Percentiles rank a stretch among this genome's conserved stretches.
Evolutionary conservation across 2,113 vertebrate genomes (phyloP).

Genomic region (Malurus elegans): DNA sequence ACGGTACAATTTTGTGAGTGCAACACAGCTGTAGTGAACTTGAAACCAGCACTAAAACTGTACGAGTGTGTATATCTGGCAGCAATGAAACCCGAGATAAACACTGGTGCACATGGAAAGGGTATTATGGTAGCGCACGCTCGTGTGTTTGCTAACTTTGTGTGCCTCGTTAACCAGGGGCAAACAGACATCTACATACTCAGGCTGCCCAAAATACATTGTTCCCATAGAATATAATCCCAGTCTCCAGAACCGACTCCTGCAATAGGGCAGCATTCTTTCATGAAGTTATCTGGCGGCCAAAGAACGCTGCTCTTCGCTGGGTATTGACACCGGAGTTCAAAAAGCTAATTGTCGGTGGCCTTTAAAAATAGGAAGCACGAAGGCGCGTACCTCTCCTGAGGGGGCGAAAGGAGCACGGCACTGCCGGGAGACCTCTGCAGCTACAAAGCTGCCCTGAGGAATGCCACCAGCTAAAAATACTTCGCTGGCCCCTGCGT

Average conservation of each 20-base stretch:
- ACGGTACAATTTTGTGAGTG: background rate
- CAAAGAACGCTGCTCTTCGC: fast-evolving
- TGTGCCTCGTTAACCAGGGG: background rate
- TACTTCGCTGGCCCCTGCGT: background rate
- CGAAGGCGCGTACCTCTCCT: background rate
- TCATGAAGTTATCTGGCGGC: background rate
- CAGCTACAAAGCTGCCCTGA: background rate
- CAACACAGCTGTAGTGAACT: background rate
- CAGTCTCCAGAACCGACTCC: background rate
- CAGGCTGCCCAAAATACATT: background rate
- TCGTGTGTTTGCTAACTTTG: background rate
- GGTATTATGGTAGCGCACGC: background rate
- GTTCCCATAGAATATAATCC: background rate
- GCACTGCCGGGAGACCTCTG: background rate
- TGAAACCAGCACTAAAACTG: constrained; percentile 33
- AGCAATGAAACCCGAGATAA: constrained; percentile 40
- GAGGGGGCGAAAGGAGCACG: background rate
- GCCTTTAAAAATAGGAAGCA: background rate
- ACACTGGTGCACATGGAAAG: background rate
- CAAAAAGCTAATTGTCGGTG: background rate
- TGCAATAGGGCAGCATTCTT: background rate
- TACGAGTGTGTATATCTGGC: constrained; percentile 2
- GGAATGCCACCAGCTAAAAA: constrained; percentile 23
- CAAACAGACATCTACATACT: background rate
- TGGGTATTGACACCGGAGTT: background rate